Evolutionary conservation across 1,140 invertebrate species (phyloP).

Genomic region (Pogonomyrmex californicus): DNA sequence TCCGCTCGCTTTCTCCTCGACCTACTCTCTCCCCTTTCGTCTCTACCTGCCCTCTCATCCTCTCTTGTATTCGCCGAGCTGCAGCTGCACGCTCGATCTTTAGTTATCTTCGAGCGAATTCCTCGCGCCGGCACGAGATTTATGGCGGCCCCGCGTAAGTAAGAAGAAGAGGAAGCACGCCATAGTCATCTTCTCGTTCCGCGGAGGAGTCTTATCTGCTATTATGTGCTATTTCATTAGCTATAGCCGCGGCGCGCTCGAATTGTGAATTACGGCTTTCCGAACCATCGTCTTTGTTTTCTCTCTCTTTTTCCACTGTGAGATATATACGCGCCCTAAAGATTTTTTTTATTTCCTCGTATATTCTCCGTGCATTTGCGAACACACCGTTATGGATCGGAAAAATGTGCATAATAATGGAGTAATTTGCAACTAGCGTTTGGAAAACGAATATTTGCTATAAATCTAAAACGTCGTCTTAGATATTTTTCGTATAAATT

Average conservation of each 20-base stretch:
- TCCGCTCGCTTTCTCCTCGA: constrained; percentile 53
- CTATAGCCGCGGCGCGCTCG: constrained; percentile 38
- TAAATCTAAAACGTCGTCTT: not conserved
- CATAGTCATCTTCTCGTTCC: constrained; percentile 61
- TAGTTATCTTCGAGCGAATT: constrained; percentile 68
- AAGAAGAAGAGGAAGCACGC: constrained; percentile 64
- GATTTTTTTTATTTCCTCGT: constrained; percentile 41
- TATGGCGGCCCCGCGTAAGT: constrained; percentile 58
- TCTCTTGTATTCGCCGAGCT: constrained; percentile 15
- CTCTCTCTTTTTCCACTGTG: not conserved
- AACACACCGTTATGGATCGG: not conserved
- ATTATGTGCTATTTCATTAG: constrained; percentile 65
- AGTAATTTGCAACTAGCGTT: constrained; percentile 15
- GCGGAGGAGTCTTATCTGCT: constrained; percentile 66
- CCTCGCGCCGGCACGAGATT: constrained; percentile 59
- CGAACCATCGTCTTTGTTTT: constrained; percentile 27
- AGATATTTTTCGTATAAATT: not conserved
- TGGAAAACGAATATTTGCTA: not conserved
- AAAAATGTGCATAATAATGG: constrained; percentile 29
- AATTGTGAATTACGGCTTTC: constrained; percentile 53
- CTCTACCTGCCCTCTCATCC: constrained; percentile 1
- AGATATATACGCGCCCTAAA: constrained; percentile 11
- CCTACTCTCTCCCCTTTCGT: constrained; percentile 36
- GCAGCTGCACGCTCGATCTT: constrained; percentile 65
- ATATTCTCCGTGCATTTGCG: constrained; percentile 18